Evolutionary conservation across 2,797 vertebrate species (phyloP).

Genomic region (Coccyzus lansbergi): DNA sequence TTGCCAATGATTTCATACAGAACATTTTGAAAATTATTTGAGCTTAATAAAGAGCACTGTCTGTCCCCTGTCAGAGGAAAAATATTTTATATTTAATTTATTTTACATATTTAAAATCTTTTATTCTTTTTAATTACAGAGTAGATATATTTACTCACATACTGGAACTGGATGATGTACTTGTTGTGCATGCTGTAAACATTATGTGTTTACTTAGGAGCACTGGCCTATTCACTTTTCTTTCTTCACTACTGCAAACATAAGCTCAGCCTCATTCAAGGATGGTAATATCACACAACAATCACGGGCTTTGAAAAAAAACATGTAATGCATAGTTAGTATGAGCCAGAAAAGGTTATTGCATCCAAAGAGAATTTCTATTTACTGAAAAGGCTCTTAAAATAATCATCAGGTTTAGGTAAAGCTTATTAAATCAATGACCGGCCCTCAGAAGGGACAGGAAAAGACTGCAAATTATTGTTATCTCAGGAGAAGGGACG

Average conservation of each 20-base stretch:
- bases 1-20: background rate
- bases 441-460: background rate
- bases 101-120: background rate
- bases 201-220: background rate
- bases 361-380: background rate
- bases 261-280: slow-evolving; percentile 12
- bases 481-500: background rate
- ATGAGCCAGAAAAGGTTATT: background rate
- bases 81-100: background rate
- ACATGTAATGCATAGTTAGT: background rate
- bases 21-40: background rate
- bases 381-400: background rate
- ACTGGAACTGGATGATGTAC: background rate
- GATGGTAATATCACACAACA: background rate
- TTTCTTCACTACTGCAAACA: slow-evolving; percentile 13
- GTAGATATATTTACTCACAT: background rate
- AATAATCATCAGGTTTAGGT: background rate
- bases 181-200: background rate
- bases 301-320: background rate
- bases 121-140: background rate
- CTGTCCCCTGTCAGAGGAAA: background rate
- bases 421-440: background rate
- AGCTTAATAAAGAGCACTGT: background rate
- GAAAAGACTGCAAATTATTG: background rate
- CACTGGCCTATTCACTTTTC: background rate